Evolutionary conservation across 2,797 vertebrate genomes (phyloP).

Genomic region (Tragopan temminckii): DNA sequence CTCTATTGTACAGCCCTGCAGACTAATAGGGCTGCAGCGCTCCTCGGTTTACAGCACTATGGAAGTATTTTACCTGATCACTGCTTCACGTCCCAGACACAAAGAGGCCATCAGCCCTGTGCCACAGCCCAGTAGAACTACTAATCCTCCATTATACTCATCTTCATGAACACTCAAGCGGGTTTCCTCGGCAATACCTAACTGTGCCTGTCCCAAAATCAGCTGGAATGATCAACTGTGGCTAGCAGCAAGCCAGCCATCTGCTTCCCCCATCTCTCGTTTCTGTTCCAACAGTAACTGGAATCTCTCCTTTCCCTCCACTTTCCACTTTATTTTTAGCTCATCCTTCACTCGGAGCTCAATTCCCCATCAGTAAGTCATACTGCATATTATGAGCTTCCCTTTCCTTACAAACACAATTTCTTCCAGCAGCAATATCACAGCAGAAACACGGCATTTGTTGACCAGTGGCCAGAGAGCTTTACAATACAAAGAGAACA

Average conservation of each 20-base stretch:
- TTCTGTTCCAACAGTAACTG: conserved; percentile 31
- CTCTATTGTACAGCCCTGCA: not conserved
- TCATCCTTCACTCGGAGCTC: not conserved
- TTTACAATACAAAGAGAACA: not conserved
- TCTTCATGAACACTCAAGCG: not conserved
- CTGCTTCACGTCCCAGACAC: not conserved
- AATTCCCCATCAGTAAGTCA: not conserved
- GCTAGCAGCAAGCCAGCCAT: conserved; percentile 29
- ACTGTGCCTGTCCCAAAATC: not conserved
- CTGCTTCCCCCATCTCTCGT: conserved; percentile 30
- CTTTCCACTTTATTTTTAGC: conserved; percentile 35
- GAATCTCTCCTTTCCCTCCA: conserved; percentile 12
- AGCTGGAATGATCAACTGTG: not conserved
- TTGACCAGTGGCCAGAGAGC: not conserved
- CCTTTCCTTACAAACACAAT: not conserved
- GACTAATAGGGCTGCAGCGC: not conserved
- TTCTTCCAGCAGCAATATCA: not conserved
- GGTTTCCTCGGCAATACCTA: not conserved
- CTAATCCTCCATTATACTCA: not conserved
- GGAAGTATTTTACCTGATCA: not conserved
- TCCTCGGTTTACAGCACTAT: not conserved
- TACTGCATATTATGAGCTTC: not conserved
- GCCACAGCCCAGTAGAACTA: not conserved
- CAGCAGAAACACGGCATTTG: accelerated
- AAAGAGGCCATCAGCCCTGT: not conserved